These are phyloP conservation scores for Aphelenchoides fujianensis DNA, from an alignment of 1,140 invertebrate genomes.

Conservation along the genomic window DNA sequence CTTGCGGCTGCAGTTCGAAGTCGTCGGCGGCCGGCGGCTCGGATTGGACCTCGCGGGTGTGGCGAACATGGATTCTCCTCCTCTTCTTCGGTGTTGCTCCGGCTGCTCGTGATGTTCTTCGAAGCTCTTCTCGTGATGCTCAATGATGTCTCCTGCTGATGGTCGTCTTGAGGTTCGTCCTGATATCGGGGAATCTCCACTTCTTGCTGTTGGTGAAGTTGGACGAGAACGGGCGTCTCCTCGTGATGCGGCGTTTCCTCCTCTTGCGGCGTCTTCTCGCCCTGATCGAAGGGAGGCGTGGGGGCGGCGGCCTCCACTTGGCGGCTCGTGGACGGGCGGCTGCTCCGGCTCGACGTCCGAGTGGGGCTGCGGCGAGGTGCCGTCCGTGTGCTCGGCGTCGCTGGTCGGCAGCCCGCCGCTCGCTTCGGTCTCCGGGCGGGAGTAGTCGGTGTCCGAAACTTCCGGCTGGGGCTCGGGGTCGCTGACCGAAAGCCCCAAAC, in stretches of 20 bases:
- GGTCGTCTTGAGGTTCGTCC: constrained; percentile 1
- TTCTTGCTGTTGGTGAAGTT: too few relatives aligned
- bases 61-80: constrained; percentile 12
- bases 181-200: constrained; percentile 2
- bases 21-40: not conserved
- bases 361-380: constrained; percentile 17
- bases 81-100: not conserved
- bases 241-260: not conserved
- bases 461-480: constrained; percentile 18
- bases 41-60: constrained; percentile 3
- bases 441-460: constrained; percentile 7
- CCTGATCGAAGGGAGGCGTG: constrained; percentile 3
- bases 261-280: not conserved
- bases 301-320: not conserved
- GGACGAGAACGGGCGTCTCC: not conserved
- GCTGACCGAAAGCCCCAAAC: constrained; percentile 1
- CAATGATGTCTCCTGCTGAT: too few relatives aligned
- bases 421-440: constrained; percentile 11
- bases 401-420: not conserved
- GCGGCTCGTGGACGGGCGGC: constrained; percentile 2
- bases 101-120: constrained; percentile 5
- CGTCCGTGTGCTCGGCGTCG: not conserved
- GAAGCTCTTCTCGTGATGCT: not conserved
- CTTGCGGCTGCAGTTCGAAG: not conserved
- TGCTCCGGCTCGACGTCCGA: constrained; percentile 22